A percentile compares a stretch with the other conserved stretches of the same genome.
Evolutionary conservation across 37 sponge, comb jelly and placozoan genomes (phyloP).

Genomic region (Bolinopsis microptera): DNA sequence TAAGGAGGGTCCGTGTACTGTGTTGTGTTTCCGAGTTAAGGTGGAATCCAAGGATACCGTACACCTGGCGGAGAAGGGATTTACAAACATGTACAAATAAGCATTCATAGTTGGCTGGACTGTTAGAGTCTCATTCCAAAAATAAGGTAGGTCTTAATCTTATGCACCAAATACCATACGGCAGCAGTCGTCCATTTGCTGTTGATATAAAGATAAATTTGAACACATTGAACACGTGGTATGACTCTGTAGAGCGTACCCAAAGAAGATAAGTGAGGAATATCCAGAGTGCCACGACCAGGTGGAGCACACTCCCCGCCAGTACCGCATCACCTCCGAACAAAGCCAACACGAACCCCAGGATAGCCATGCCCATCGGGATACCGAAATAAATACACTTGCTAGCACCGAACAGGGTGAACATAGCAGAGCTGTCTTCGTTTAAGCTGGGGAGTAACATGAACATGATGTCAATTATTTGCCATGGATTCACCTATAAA

Average conservation of each 20-base stretch:
- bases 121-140: too few species aligned
- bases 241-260: too few species aligned
- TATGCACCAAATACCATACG: too few species aligned
- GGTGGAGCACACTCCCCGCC: neutral
- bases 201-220: too few species aligned
- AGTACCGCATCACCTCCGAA: constrained; percentile 3
- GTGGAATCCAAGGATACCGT: constrained; percentile 20
- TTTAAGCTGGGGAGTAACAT: neutral
- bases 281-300: constrained; percentile 2
- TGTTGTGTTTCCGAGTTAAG: neutral
- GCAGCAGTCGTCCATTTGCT: too few species aligned
- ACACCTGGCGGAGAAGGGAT: constrained; percentile 18
- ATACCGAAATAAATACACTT: constrained; percentile 17
- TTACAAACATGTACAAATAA: too few species aligned
- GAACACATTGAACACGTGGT: too few species aligned
- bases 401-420: constrained; percentile 47
- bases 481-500: too few species aligned
- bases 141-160: too few species aligned
- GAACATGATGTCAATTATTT: too few species aligned
- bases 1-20: neutral
- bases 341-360: neutral
- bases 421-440: constrained; percentile 14
- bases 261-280: constrained; percentile 33
- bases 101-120: too few species aligned
- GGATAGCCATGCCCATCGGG: constrained; percentile 34